phyloP scores from a whole-genome alignment of 2,888 invertebrate species.

The Temnothorax rugatulus region DNA sequence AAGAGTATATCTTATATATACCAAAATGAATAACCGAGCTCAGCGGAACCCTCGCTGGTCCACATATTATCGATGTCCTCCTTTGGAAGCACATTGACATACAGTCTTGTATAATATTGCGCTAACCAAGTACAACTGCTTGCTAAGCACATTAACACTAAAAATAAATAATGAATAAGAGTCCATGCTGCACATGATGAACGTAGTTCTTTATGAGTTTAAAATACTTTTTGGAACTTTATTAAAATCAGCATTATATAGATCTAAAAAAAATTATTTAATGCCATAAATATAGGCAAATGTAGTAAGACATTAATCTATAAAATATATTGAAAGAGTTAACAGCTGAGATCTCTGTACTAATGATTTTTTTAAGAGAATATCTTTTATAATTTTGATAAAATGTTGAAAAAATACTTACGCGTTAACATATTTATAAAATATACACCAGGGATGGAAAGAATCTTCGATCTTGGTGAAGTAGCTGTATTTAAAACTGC shows the following conservation, averaged over 20 bases:
- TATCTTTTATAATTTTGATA: slow-evolving; percentile 2
- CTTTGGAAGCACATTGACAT: slow-evolving; percentile 93
- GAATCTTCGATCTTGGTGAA: slow-evolving; percentile 90
- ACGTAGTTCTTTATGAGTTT: background rate
- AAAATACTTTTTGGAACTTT: background rate
- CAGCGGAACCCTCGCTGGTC: slow-evolving; percentile 93
- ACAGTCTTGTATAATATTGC: slow-evolving; percentile 93
- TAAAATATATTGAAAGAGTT: background rate
- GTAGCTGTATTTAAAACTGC: slow-evolving; percentile 94
- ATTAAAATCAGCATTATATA: background rate
- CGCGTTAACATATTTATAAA: slow-evolving; percentile 93
- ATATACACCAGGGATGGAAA: slow-evolving; percentile 91
- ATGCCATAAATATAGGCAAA: background rate
- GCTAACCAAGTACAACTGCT: slow-evolving; percentile 94
- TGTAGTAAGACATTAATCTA: background rate
- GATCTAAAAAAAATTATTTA: background rate
- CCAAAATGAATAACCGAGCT: slow-evolving; percentile 96
- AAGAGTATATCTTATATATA: slow-evolving; percentile 81
- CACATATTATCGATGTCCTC: slow-evolving; percentile 93
- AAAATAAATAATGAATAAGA: slow-evolving; percentile 80
- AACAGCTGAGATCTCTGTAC: background rate
- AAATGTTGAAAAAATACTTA: slow-evolving; percentile 85
- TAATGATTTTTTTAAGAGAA: background rate
- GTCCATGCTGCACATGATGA: background rate
- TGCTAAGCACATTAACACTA: slow-evolving; percentile 92